Evolutionary conservation across 2,797 vertebrate genomes (phyloP).

Genomic region (Telmatherina bonti): DNA sequence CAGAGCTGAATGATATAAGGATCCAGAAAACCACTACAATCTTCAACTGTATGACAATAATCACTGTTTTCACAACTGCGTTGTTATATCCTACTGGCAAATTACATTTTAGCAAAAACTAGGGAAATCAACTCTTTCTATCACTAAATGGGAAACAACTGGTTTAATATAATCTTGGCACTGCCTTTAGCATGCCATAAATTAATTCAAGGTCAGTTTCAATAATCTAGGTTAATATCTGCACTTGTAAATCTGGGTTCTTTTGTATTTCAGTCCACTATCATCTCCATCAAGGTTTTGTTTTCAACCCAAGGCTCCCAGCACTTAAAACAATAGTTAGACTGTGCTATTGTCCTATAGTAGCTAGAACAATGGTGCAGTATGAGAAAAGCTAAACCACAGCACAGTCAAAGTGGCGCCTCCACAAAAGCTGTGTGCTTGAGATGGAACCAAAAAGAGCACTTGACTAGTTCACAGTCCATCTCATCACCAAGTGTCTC

Average conservation of each 20-base stretch:
- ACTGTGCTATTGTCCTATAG: constrained; percentile 23
- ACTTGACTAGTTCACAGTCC: constrained; percentile 69
- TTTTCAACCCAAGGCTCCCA: constrained; percentile 41
- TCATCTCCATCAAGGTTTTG: neutral
- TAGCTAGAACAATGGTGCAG: constrained; percentile 24
- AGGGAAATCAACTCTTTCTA: too few species aligned
- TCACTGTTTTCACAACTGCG: neutral
- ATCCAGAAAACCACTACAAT: too few species aligned
- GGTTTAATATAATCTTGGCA: neutral
- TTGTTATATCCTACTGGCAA: neutral
- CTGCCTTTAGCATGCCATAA: neutral
- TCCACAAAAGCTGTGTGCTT: constrained; percentile 50
- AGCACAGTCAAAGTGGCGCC: constrained; percentile 22
- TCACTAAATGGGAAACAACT: neutral
- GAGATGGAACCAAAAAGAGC: constrained; percentile 35
- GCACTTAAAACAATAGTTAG: constrained; percentile 40
- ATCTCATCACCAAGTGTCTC: constrained; percentile 65
- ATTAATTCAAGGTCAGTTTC: neutral
- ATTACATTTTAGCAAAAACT: neutral
- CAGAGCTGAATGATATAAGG: too few species aligned
- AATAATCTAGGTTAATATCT: neutral
- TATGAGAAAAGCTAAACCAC: constrained; percentile 30
- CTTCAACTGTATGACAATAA: too few species aligned
- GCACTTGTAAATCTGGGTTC: neutral
- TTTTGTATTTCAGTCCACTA: neutral